These are phyloP conservation scores for Tyrophagus putrescentiae DNA, from an alignment of 1,140 invertebrate genomes.

Conservation along the genomic window DNA sequence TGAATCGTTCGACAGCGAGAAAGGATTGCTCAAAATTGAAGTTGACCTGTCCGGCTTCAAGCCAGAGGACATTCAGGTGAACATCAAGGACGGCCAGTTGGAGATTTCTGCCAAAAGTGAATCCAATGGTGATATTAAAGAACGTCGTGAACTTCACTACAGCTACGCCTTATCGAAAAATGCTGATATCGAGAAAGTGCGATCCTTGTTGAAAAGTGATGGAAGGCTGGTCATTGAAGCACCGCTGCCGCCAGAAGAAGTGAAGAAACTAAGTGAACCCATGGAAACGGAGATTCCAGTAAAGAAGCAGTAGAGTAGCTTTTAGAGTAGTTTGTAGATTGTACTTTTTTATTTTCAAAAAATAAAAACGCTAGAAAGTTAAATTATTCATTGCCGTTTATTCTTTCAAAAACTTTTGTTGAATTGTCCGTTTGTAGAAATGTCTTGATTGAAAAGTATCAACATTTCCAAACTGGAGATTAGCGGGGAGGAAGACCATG, in stretches of 20 bases:
- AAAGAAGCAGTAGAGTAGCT: background rate
- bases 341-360: background rate
- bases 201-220: constrained; percentile 30
- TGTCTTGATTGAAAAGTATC: no score
- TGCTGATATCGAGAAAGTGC: constrained; percentile 31
- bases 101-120: constrained; percentile 30
- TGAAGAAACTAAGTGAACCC: no score
- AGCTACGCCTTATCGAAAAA: constrained; percentile 34
- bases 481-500: background rate
- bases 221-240: constrained; percentile 34
- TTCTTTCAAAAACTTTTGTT: no score
- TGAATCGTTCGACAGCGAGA: constrained; percentile 8
- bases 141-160: constrained; percentile 32
- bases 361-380: background rate
- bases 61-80: constrained; percentile 31
- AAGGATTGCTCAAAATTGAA: constrained; percentile 17
- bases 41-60: constrained; percentile 28
- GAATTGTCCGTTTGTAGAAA: no score
- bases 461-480: background rate
- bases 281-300: constrained; percentile 20
- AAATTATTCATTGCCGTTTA: no score
- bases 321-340: no score
- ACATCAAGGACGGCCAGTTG: constrained; percentile 28
- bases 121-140: constrained; percentile 28
- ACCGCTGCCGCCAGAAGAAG: constrained; percentile 26